Evolutionary conservation across 2,888 invertebrate species (phyloP).

Genomic region (Plutella xylostella): DNA sequence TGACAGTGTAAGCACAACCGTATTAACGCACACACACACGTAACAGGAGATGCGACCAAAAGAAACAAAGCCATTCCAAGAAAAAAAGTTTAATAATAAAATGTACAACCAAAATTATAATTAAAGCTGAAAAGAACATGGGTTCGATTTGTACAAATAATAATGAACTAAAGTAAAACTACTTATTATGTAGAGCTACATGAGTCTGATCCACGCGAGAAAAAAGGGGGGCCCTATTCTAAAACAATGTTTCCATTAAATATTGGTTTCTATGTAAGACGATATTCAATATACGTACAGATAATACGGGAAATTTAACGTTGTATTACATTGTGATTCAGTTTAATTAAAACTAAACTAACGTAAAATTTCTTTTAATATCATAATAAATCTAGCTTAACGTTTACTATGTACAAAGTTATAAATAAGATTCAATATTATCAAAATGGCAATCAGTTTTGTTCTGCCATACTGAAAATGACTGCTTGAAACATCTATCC

Average conservation of each 20-base stretch:
- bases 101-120: slow-evolving; percentile 63
- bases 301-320: too few species aligned
- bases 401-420: too few species aligned
- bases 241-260: too few species aligned
- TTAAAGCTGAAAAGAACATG: slow-evolving; percentile 68
- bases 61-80: slow-evolving; percentile 64
- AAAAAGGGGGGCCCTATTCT: too few species aligned
- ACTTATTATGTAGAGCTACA: neutral
- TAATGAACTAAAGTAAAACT: neutral
- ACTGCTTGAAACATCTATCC: neutral
- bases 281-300: too few species aligned
- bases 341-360: too few species aligned
- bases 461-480: neutral
- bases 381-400: too few species aligned
- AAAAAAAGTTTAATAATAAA: slow-evolving; percentile 61
- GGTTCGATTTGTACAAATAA: slow-evolving; percentile 49
- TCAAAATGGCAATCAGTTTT: neutral
- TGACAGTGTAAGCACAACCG: slow-evolving; percentile 10
- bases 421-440: too few species aligned
- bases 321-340: too few species aligned
- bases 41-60: slow-evolving; percentile 30
- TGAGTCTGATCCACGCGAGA: neutral
- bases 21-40: slow-evolving; percentile 17
- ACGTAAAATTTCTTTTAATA: too few species aligned
- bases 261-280: too few species aligned